Base-by-base conservation (phyloP, 2,888 invertebrate genomes). In the Dermolepida albohirtum region DNA sequence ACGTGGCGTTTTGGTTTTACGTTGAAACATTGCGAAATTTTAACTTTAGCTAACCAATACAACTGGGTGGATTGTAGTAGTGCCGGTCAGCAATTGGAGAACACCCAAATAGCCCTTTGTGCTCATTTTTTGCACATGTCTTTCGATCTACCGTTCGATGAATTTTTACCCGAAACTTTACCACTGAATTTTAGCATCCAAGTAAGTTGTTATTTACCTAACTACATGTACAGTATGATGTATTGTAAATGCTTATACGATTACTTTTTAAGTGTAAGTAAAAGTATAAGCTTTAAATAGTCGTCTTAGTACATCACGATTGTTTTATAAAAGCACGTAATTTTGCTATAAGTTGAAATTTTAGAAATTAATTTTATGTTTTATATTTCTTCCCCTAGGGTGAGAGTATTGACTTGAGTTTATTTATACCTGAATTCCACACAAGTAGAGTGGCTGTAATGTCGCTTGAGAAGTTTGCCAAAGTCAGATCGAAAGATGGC, bases 41-140 rank as follows among this genome's bases (percentile, higher is more conserved):
- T 98, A 0, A 94, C 96, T 47, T 85, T 96, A 12, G 92, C 96
- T 78, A 99, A 98, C 84, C 96, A 98, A 81, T 95, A 95, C 83
- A 99, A 99, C 83, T 99, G 98, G 99, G 93, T 99, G 74, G 98
- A 99, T 83, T 98, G 98, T 77, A 95, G 96, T 64, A 96, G 96
- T 27, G 95, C 96, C 57, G 94, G 95, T 76, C 95, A 95, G 82
- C 75, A 79, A 64, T 81, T 79, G 66, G 97, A 97, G 84, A 97
- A 97, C 82, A 91, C 95, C 83, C 95, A 96, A 80, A 88, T 97
- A 64, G 97, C 96, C 0, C 92, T 97, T 76, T 96, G 96, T 80
- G 97, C 97, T 0, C 97, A 97, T 79, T 88, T 95, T 11, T 90
- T 98, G 75, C 97, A 97, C 78, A 87, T 97, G 74, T 95, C 96